These are phyloP conservation scores for Ceyx cyanopectus DNA, from an alignment of 2,113 vertebrate species.

Conservation along the genomic window DNA sequence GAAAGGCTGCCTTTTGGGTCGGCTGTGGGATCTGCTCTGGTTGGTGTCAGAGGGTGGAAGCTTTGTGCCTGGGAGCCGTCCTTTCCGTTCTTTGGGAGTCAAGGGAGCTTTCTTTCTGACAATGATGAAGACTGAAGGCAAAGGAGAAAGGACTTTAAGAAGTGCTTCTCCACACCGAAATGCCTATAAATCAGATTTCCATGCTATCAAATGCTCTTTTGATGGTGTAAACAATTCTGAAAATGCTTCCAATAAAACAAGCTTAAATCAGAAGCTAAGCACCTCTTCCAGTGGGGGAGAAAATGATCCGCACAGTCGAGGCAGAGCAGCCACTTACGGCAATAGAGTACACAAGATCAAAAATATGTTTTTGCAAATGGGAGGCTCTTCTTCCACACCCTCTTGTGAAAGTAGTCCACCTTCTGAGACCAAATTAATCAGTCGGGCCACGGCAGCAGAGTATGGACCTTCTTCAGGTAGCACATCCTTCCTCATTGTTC, in stretches of 20 bases:
- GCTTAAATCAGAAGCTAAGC: slow-evolving; percentile 71
- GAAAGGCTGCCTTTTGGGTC: background rate
- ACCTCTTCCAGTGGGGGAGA: slow-evolving; percentile 83
- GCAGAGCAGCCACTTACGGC: slow-evolving; percentile 85
- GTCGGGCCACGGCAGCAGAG: slow-evolving; percentile 64
- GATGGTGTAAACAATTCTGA: slow-evolving; percentile 83
- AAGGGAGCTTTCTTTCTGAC: slow-evolving; percentile 38
- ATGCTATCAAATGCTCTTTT: slow-evolving; percentile 92
- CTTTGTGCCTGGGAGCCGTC: slow-evolving; percentile 4
- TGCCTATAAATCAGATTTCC: slow-evolving; percentile 92
- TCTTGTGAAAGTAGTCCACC: slow-evolving; percentile 77
- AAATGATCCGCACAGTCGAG: slow-evolving; percentile 83
- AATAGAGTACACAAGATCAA: slow-evolving; percentile 93
- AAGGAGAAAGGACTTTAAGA: slow-evolving; percentile 88
- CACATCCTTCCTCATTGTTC: slow-evolving; percentile 75
- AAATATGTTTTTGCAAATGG: slow-evolving; percentile 93
- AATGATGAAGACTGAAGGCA: slow-evolving; percentile 91
- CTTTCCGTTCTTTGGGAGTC: background rate
- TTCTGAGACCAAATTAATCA: slow-evolving; percentile 78
- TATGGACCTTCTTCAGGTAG: slow-evolving; percentile 69
- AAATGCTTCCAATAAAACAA: slow-evolving; percentile 66
- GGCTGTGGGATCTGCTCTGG: background rate
- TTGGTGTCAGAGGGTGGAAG: background rate
- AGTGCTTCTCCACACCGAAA: slow-evolving; percentile 93
- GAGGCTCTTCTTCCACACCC: slow-evolving; percentile 78